Evolutionary conservation across 2,797 vertebrate genomes (phyloP), one percentile per base, ranked within the genome.

Genomic region (Nannoperca australis): DNA sequence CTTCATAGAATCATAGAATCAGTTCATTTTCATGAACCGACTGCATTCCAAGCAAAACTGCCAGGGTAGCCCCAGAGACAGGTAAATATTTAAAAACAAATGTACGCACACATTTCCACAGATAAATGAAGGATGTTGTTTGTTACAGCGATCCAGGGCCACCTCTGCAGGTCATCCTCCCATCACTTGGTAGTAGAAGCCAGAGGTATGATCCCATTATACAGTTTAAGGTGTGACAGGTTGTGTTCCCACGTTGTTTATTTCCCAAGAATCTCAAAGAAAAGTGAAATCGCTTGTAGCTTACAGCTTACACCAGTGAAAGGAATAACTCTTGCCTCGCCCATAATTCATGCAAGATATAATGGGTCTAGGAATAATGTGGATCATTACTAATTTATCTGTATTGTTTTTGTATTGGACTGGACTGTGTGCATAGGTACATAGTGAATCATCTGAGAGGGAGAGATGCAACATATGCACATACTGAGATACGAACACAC

Each of bases 191-290:
- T 18, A 49, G 50, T 32, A 42, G 34, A 51, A 59, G 8, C 49
- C 17, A 44, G 67, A 76, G 47, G 68, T 67, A 47, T 36, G 32
- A 56, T 77, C 54, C 45, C 64, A 81, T 74, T 27, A 74, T 75
- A 54, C 50, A 60, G 65, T 77, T 74, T 38, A 64, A 38, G 20
- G 17, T 69, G 54, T 51, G 44, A 70, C 51, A 69, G 69, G n/a
- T 34, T 78, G 63, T 40, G 44, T 69, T 83, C 38, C 17, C 47
- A 56, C 56, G 17, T 81, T 15, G 47, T 66, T 75, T 10, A 72
- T 81, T 11, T 58, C 24, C 50, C 30, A 42, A 58, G 42, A 70
- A 70, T 6, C 27, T 67, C 22, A 7, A 30, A 56, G n/a, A 68
- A 54, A 36, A 40, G 5, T 2, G 38, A 64, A 59, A 24, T 17